Evolutionary conservation across 2,888 invertebrate species (phyloP).

Genomic region (Listrodromus nycthemerus): DNA sequence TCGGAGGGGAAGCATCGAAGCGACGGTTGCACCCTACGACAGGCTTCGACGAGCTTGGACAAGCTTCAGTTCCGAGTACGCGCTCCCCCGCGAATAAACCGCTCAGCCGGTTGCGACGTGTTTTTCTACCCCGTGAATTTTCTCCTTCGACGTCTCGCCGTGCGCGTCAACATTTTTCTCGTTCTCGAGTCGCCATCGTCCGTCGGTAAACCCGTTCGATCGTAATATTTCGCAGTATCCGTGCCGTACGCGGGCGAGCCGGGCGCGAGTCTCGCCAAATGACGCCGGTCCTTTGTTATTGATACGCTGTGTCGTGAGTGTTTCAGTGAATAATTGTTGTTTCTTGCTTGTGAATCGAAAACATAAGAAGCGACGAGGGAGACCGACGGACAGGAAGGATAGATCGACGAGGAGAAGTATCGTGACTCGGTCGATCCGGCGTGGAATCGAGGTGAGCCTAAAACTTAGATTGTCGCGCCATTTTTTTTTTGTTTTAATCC

Average conservation of each 20-base stretch:
- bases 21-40: slow-evolving; percentile 52
- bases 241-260: neutral
- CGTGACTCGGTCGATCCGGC: slow-evolving; percentile 41
- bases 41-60: slow-evolving; percentile 4
- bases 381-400: neutral
- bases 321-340: slow-evolving; percentile 21
- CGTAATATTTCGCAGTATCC: neutral
- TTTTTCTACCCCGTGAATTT: slow-evolving; percentile 59
- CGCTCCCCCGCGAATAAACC: slow-evolving; percentile 63
- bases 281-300: neutral
- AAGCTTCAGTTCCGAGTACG: slow-evolving; percentile 67
- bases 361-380: neutral
- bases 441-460: slow-evolving; percentile 50
- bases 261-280: neutral
- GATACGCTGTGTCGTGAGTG: neutral
- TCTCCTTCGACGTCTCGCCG: neutral
- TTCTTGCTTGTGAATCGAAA: slow-evolving; percentile 34
- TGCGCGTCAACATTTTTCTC: neutral
- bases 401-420: neutral
- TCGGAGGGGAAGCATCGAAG: slow-evolving; percentile 21
- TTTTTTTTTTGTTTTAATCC: neutral
- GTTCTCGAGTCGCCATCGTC: neutral
- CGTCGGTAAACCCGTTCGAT: neutral
- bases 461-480: neutral
- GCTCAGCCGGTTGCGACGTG: slow-evolving; percentile 6